These are phyloP conservation scores for Lithophane socia DNA, from an alignment of 2,888 invertebrate species.

Conservation along the genomic window DNA sequence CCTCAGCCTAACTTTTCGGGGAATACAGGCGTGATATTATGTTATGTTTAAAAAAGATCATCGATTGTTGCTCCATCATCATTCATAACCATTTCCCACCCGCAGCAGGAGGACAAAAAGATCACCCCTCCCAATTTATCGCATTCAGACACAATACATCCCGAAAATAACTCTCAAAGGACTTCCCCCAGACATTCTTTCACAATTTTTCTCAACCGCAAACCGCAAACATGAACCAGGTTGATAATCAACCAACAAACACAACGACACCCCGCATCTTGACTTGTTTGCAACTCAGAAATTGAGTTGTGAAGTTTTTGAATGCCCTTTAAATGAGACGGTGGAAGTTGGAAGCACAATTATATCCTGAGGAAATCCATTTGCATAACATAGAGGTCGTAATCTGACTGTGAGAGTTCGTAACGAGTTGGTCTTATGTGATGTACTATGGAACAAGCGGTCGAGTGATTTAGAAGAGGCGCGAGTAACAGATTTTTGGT, in stretches of 20 bases:
- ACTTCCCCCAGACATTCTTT: not conserved
- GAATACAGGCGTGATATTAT: no score
- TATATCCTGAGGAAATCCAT: constrained; percentile 73
- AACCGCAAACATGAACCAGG: constrained; percentile 19
- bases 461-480: constrained; percentile 23
- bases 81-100: not conserved
- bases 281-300: constrained; percentile 69
- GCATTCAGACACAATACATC: not conserved
- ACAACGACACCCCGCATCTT: constrained; percentile 55
- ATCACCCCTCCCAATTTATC: not conserved
- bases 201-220: constrained; percentile 13
- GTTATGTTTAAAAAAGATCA: not conserved
- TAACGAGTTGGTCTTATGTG: constrained; percentile 63
- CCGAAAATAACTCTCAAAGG: constrained; percentile 12
- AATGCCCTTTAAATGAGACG: constrained; percentile 75
- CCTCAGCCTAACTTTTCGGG: no score
- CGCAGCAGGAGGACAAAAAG: not conserved
- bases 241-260: constrained; percentile 52
- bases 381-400: constrained; percentile 69
- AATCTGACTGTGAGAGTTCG: constrained; percentile 57
- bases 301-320: constrained; percentile 76
- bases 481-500: not conserved
- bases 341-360: constrained; percentile 71
- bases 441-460: constrained; percentile 26
- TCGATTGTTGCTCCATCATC: not conserved